These are phyloP conservation scores for Polia nebulosa DNA, from an alignment of 2,888 invertebrate species.

Conservation along the genomic window DNA sequence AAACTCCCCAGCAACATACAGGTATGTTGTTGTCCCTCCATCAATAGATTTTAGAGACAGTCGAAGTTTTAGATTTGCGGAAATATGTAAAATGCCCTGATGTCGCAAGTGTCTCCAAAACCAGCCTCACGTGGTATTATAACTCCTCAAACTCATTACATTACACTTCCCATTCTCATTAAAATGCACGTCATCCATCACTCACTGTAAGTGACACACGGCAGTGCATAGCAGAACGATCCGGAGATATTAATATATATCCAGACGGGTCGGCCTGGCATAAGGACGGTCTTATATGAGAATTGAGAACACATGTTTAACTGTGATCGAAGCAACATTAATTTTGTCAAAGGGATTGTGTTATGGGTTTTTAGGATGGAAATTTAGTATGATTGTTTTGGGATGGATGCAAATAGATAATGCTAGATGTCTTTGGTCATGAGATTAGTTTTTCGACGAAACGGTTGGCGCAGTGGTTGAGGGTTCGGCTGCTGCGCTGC, in stretches of 20 bases:
- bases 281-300: slow-evolving; percentile 36
- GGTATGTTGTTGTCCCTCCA: no score
- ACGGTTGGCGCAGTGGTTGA: no score
- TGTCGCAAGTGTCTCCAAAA: no score
- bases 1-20: no score
- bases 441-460: not conserved
- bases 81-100: no score
- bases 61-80: no score
- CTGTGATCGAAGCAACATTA: slow-evolving; percentile 43
- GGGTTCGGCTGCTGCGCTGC: no score
- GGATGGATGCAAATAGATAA: not conserved
- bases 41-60: no score
- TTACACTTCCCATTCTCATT: slow-evolving; percentile 25
- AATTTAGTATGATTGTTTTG: slow-evolving; percentile 3
- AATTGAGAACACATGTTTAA: slow-evolving; percentile 46
- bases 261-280: slow-evolving; percentile 27
- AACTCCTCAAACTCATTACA: not conserved
- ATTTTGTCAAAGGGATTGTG: slow-evolving; percentile 17
- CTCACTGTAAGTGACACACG: slow-evolving; percentile 38
- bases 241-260: slow-evolving; percentile 58
- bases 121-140: no score
- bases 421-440: no score
- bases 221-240: slow-evolving; percentile 31
- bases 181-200: slow-evolving; percentile 28
- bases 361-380: slow-evolving; percentile 5